Percentiles rank a stretch among this genome's conserved stretches.
phyloP scores from a whole-genome alignment of 2,797 vertebrate genomes.

The Chaunax sp. region DNA sequence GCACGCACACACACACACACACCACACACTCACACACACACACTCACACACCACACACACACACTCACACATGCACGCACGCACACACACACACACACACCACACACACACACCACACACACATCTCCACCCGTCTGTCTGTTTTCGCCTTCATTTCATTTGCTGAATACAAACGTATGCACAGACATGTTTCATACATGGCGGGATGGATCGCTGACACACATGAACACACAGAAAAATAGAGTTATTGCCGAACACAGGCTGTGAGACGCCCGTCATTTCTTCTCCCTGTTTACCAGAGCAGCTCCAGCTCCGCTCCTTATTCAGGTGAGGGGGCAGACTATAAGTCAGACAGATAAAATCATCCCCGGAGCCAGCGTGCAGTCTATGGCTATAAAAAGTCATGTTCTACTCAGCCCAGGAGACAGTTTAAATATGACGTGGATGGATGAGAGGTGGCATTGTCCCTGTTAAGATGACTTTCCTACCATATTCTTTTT shows the following conservation, averaged over 20 bases:
- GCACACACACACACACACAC: not conserved
- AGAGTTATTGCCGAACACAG: slow-evolving; percentile 16
- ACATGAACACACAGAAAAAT: slow-evolving; percentile 13
- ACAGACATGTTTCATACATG: not conserved
- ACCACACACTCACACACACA: too few species aligned
- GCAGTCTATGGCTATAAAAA: slow-evolving; percentile 33
- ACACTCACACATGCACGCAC: too few species aligned
- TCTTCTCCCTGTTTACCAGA: slow-evolving; percentile 10
- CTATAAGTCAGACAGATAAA: slow-evolving; percentile 40
- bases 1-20: too few species aligned
- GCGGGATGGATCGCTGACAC: slow-evolving; percentile 17
- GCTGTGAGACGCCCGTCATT: slow-evolving; percentile 35
- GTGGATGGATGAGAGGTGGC: slow-evolving; percentile 32
- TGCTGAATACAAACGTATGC: not conserved
- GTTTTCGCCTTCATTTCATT: not conserved
- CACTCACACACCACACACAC: too few species aligned
- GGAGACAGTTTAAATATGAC: slow-evolving; percentile 30
- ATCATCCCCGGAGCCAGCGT: slow-evolving; percentile 3
- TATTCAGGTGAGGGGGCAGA: slow-evolving; percentile 45
- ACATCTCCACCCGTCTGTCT: not conserved
- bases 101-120: too few species aligned
- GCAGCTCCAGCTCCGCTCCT: slow-evolving; percentile 18
- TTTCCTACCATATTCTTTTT: slow-evolving; percentile 7
- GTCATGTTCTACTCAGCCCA: slow-evolving; percentile 29
- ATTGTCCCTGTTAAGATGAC: slow-evolving; percentile 13